Evolutionary conservation across 2,888 invertebrate species (phyloP), one percentile per base, ranked within the genome.

Genomic region (Corythucha ciliata): DNA sequence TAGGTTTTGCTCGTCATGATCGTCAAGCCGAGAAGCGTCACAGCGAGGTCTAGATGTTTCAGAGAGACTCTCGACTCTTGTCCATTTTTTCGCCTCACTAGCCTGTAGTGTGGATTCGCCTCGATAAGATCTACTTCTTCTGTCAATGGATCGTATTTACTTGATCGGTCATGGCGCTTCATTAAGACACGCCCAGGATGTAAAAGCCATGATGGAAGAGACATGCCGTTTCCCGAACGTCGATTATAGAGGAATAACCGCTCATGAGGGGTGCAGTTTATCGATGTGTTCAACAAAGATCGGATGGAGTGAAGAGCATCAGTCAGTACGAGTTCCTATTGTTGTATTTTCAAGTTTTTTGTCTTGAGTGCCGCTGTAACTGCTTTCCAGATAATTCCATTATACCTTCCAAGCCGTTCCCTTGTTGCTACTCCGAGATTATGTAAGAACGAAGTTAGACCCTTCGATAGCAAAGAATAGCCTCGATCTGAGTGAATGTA

Each of bases 191-290:
- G 18, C 33, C 18, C 14, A 33, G 12, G 47, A 18, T 21, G 16
- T 12, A 7, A 22, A 10, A 47, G 34, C 44, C 34, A 44, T 5
- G 4, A 24, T 6, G 44, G 44, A 16, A 12, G 10, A 3, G 36
- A 34, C n/a, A 20, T 12, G 14, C 24, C 50, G 34, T 20, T 24
- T 14, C 2, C 21, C 10, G 26, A 29, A 36, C 33, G 36, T 29
- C 48, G n/a, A 21, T 29, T 25, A 12, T 29, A 34, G 8, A 41
- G 44, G 42, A 55, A 59, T 50, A 58, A 48, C 18, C 54, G 26
- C 18, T 57, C 53, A 48, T 58, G 53, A 8, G 57, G 58, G 1
- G 57, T 58, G 4, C 16, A n/a, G 36, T 59, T 60, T 3, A 54
- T 59, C 10, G 59, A 21, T 14, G 55, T 58, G 36, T 54, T 58